Evolutionary conservation across 2,797 vertebrate species (phyloP).

Genomic region (Malacoctenus gilli): DNA sequence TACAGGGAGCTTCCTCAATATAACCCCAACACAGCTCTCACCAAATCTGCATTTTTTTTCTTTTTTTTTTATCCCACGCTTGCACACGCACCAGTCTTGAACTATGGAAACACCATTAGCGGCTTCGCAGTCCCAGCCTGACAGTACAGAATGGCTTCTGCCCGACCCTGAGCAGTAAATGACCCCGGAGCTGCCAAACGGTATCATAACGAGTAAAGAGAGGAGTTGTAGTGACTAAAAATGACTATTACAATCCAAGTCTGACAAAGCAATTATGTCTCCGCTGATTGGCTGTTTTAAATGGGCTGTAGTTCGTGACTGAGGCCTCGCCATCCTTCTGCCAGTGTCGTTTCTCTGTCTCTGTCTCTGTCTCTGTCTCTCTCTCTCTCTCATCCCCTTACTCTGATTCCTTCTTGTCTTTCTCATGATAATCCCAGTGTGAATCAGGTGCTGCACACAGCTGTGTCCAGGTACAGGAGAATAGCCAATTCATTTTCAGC

Average conservation of each 20-base stretch:
- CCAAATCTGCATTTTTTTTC: constrained; percentile 32
- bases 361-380: constrained; percentile 22
- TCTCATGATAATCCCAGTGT: constrained; percentile 52
- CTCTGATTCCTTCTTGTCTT: constrained; percentile 25
- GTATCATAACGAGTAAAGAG: constrained; percentile 26
- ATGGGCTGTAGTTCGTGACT: constrained; percentile 15
- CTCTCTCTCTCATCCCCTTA: constrained; percentile 22
- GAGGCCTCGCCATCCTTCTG: constrained; percentile 40
- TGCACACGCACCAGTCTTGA: constrained; percentile 5
- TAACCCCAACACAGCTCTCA: constrained; percentile 37
- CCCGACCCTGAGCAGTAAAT: constrained; percentile 35
- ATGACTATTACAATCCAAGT: constrained; percentile 34
- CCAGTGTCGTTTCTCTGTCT: constrained; percentile 29
- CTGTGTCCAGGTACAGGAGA: constrained; percentile 68
- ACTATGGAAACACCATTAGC: constrained; percentile 40
- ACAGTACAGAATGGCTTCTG: constrained; percentile 41
- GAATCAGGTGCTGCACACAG: constrained; percentile 65
- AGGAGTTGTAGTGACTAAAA: constrained; percentile 20
- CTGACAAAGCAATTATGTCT: constrained; percentile 15
- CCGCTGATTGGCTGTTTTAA: constrained; percentile 26
- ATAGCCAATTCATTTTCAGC: constrained; percentile 75
- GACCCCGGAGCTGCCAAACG: constrained; percentile 24
- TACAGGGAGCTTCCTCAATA: constrained; percentile 47
- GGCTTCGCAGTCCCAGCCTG: constrained; percentile 26
- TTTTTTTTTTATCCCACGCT: background rate